Conservation (phyloP, 92 coral and sea anemone species). For the Zoanthus sociatus region DNA sequence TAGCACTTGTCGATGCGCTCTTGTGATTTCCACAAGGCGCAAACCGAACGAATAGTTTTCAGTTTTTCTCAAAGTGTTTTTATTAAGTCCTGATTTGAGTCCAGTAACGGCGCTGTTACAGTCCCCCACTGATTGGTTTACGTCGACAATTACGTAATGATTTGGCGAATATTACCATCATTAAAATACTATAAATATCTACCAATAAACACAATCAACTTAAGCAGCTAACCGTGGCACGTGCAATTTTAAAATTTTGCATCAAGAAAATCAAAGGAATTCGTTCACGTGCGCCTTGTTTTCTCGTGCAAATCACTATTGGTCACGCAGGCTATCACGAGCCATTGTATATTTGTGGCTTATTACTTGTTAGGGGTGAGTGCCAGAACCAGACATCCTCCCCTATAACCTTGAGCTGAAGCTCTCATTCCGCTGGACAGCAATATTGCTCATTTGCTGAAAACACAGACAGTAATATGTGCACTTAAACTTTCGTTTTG, state of each 20-base stretch:
- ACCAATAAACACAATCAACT: conserved; percentile 30
- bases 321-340: conserved; percentile 31
- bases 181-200: conserved; percentile 24
- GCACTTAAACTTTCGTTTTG: conserved; percentile 31
- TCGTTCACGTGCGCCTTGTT: conserved; percentile 22
- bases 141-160: conserved; percentile 29
- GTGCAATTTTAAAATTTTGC: conserved; percentile 44
- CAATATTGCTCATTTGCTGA: conserved; percentile 27
- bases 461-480: conserved; percentile 1
- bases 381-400: conserved; percentile 12
- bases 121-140: conserved; percentile 22
- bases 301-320: conserved; percentile 16
- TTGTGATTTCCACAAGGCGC: conserved; percentile 29
- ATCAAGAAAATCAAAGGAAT: conserved; percentile 40
- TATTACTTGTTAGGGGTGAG: conserved; percentile 29
- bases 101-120: conserved; percentile 1
- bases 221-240: conserved; percentile 31
- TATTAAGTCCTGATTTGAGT: not conserved
- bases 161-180: conserved; percentile 36
- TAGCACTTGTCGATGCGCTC: conserved; percentile 16
- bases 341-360: conserved; percentile 42
- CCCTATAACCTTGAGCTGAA: conserved; percentile 3
- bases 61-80: conserved; percentile 13
- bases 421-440: conserved; percentile 11
- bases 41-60: conserved; percentile 22